Evolutionary conservation across 2,888 invertebrate species (phyloP), one percentile per base, ranked within the genome.

Genomic region (Eustalomyia histrio): DNA sequence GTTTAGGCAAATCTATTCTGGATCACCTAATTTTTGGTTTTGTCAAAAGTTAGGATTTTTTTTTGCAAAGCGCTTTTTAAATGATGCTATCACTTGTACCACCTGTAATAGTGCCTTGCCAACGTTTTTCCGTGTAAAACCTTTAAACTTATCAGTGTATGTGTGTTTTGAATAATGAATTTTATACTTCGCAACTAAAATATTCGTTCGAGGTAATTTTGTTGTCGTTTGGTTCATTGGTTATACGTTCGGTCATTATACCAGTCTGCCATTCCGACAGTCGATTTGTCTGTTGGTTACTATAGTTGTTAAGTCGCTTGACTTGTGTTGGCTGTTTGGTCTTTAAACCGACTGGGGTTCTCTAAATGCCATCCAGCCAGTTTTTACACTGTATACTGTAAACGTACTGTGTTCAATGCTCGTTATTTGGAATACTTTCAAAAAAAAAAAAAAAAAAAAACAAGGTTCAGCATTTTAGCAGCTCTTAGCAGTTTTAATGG

Each of bases 371-470:
- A 74, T 4, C 29, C 29, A 29, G 64, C 55, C 63, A 61, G 74
- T 74, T 76, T 65, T 65, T 24, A 43, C 16, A 73, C 8, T 24
- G 18, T 10, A 18, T 18, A 24, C 58, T n/a, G 16, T 29, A n/a
- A 16, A 58, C 16, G 58, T 64, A 75, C 74, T 69, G 29, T 29
- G 52, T 52, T 69, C 47, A 60, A 65, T 43, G 35, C 58, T 33
- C 68, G 55, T 65, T 71, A 76, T 76, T 72, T 80, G 61, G 80
- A 72, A 72, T 67, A 80, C 72, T 76, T 80, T 67, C 65, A 58
- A 79, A 75, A n/a, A n/a, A n/a, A n/a, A 73, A 61, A 24, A 52
- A 2, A 50, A n/a, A n/a, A n/a, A n/a, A n/a, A n/a, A n/a, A n/a
- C n/a, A n/a, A 47, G 43, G 61, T 47, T 61, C 61, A 47, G 18